Percentiles rank a stretch among this genome's conserved stretches.
Conservation (phyloP, 2,888 invertebrate genomes). For the Dendrolimus houi region DNA sequence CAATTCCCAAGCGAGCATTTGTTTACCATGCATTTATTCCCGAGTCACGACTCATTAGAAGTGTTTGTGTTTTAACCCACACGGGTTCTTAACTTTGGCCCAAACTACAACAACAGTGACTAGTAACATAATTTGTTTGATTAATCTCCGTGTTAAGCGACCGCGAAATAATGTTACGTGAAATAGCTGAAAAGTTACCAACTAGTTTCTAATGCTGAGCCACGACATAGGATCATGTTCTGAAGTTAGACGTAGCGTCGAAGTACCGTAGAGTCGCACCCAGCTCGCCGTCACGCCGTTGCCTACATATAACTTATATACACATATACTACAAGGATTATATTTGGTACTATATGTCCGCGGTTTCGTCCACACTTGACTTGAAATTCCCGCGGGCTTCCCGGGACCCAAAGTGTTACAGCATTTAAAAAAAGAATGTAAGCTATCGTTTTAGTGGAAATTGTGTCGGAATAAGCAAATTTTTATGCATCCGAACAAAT, state of each 20-base stretch:
- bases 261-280: not conserved
- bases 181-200: slow-evolving; percentile 13
- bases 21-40: not conserved
- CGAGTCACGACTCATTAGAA: not conserved
- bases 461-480: too few relatives aligned
- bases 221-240: slow-evolving; percentile 7
- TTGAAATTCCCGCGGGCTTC: too few relatives aligned
- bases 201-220: slow-evolving; percentile 12
- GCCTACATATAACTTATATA: too few relatives aligned
- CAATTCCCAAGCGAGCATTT: not conserved
- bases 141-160: slow-evolving; percentile 8
- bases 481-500: too few relatives aligned
- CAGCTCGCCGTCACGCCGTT: not conserved
- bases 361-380: too few relatives aligned
- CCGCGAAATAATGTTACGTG: slow-evolving; percentile 5
- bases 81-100: not conserved
- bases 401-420: too few relatives aligned
- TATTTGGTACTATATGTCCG: too few relatives aligned
- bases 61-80: not conserved
- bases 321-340: too few relatives aligned
- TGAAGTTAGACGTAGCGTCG: slow-evolving; percentile 4
- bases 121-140: slow-evolving; percentile 7
- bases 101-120: not conserved
- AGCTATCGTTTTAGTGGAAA: too few relatives aligned
- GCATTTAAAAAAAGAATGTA: too few relatives aligned